Base-by-base conservation (phyloP, 2,888 invertebrate species). In the Drosophila kambysellisi region DNA sequence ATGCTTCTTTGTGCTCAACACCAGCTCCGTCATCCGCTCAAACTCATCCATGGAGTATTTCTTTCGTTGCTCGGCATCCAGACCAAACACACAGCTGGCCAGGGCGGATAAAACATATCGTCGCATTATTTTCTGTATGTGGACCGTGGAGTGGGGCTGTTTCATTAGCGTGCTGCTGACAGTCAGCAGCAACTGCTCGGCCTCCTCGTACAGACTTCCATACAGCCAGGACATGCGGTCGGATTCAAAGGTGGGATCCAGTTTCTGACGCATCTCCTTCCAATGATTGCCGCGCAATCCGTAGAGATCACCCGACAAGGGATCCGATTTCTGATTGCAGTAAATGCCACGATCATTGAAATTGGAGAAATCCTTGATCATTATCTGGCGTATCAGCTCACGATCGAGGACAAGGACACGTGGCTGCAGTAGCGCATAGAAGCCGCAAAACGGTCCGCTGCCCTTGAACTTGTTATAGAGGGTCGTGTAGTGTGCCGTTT, bases 221-320 rank as follows among this genome's bases (percentile, higher is more conserved):
- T 82, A 81, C 52, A 93, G 82, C 90, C 91, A 73, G 79, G 88
- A 83, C 90, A 93, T 91, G 72, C 91, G 91, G 15, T 92, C 91
- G 0, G 89, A 80, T 7, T 91, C 91, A 48, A 93, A 92, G 1
- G 90, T 87, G 33, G 93, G 92, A 52, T 93, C 91, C 39, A 94
- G 59, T 70, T 93, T 93, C 33, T 91, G 83, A n/a, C 94, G 90
- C 81, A 94, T 83, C 46, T 90, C 92, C 73, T 91, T 92, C 94
- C 94, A 94, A 57, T 87, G 88, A 8, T 84, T 81, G 35, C 92
- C 93, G 46, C 93, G 92, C 79, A 93, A 68, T 5, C 91, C 91
- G 52, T 93, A 93, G 20, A 94, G 70, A 82, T 94, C 92, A 0
- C 86, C 92, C 0, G 93, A 92, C 41, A 94, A 57, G 0, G 94